These are phyloP conservation scores for Conopomorpha cramerella DNA, from an alignment of 1,140 invertebrate genomes.

Conservation along the genomic window DNA sequence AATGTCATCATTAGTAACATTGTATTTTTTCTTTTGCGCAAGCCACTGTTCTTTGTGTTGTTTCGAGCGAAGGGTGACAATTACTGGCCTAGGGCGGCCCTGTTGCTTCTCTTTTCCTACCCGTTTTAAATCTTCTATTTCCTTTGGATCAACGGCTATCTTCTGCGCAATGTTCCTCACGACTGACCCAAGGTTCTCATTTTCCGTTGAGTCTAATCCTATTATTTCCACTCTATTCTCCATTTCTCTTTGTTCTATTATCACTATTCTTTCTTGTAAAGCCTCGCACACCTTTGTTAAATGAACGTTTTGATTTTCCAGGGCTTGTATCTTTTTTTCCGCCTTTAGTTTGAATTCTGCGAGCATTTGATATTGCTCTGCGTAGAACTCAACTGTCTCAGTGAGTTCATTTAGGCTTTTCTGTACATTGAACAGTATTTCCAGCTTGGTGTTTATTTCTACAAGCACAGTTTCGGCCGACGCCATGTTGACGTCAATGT, in stretches of 20 bases:
- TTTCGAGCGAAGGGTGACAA: not conserved
- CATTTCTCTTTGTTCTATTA: not conserved
- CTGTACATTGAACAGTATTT: too few species aligned
- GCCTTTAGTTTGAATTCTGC: not conserved
- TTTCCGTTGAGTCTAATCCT: not conserved
- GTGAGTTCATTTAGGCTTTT: too few species aligned
- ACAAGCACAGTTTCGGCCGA: too few species aligned
- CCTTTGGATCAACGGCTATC: not conserved
- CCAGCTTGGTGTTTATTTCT: too few species aligned
- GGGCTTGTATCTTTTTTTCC: constrained; percentile 1
- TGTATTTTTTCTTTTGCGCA: not conserved
- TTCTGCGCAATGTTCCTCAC: not conserved
- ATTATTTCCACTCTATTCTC: not conserved
- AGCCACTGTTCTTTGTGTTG: not conserved
- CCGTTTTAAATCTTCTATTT: not conserved
- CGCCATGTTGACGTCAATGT: too few species aligned
- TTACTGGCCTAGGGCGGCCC: not conserved
- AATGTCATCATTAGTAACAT: not conserved
- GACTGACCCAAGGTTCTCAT: not conserved
- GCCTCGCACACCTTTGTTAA: not conserved
- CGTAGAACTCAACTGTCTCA: too few species aligned
- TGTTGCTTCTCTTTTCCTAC: not conserved
- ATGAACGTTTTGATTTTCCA: not conserved
- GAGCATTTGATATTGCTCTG: too few species aligned
- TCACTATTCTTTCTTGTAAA: not conserved